A percentile compares a stretch with the other conserved stretches of the same genome.
Conservation (phyloP, 2,888 invertebrate genomes). For the Alloplasta piceator region DNA sequence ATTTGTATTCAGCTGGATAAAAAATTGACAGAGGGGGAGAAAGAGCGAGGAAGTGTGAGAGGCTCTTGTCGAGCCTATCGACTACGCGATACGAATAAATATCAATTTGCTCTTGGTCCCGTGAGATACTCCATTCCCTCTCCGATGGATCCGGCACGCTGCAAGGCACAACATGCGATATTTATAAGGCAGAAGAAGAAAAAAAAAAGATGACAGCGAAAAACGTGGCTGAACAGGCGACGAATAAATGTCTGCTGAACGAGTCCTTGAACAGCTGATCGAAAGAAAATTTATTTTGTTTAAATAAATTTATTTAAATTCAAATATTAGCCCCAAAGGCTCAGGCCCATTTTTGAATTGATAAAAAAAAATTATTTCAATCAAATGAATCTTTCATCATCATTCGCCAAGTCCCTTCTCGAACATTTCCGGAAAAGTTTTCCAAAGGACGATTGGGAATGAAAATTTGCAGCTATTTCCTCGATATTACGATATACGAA, state of each 20-base stretch:
- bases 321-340: no score
- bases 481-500: no score
- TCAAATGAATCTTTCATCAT: no score
- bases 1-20: slow-evolving; percentile 67
- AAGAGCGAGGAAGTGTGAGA: slow-evolving; percentile 16
- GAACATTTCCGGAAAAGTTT: no score
- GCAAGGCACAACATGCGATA: slow-evolving; percentile 1
- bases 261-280: not conserved
- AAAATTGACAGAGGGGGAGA: slow-evolving; percentile 51
- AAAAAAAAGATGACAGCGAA: slow-evolving; percentile 1
- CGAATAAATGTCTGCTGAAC: not conserved
- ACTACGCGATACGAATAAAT: slow-evolving; percentile 66
- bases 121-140: slow-evolving; percentile 35
- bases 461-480: no score
- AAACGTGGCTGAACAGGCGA: slow-evolving; percentile 37
- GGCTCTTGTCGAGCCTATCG: slow-evolving; percentile 54
- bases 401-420: no score
- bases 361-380: no score
- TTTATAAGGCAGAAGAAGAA: not conserved
- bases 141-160: not conserved
- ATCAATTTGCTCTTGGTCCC: slow-evolving; percentile 56
- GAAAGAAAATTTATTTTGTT: no score
- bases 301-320: no score
- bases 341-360: no score
- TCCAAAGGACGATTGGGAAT: no score